A percentile compares a stretch with the other conserved stretches of the same genome.
Conservation (phyloP, 2,113 vertebrate genomes). For the Microcebus tavaratra region DNA sequence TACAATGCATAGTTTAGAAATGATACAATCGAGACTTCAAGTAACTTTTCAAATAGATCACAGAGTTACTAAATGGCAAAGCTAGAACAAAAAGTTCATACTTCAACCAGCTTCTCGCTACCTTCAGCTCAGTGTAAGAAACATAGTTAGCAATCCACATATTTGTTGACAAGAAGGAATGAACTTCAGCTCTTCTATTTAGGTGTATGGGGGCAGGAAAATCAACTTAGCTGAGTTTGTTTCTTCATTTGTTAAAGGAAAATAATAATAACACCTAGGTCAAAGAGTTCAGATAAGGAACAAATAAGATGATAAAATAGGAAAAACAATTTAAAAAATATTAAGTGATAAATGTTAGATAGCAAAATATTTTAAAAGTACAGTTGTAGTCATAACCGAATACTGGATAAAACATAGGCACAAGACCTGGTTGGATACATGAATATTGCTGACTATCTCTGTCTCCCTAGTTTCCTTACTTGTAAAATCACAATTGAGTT, state of each 20-base stretch:
- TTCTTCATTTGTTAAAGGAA: constrained; percentile 32
- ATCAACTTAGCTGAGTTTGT: background rate
- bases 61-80: background rate
- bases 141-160: background rate
- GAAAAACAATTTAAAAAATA: background rate
- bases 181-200: background rate
- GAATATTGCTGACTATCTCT: background rate
- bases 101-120: background rate
- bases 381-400: background rate
- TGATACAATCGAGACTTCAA: background rate
- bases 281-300: background rate
- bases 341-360: background rate
- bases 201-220: background rate
- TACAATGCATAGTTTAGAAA: background rate
- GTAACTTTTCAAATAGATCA: background rate
- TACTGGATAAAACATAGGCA: background rate
- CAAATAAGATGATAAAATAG: background rate
- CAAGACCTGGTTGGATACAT: background rate
- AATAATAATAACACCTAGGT: background rate
- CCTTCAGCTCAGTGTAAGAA: background rate
- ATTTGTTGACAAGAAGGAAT: background rate
- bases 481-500: background rate
- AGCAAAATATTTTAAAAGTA: background rate
- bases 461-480: background rate
- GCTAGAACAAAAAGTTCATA: background rate